Base-by-base conservation (phyloP, 1,140 invertebrate species). In the Drosophila micromelanica region DNA sequence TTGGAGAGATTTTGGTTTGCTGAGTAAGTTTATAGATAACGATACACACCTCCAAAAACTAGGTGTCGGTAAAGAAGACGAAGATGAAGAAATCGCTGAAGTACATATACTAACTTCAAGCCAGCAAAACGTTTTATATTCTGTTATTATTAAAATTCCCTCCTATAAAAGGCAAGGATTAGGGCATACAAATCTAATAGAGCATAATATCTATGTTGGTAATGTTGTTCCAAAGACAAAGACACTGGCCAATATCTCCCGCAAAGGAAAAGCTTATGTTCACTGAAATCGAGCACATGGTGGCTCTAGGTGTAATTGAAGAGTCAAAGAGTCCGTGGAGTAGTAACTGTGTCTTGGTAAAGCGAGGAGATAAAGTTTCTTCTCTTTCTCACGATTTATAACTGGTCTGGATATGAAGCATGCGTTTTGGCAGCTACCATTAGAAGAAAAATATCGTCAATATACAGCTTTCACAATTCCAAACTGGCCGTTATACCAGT, bases 401-500 rank as follows among this genome's bases (percentile, higher is more conserved):
- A 27, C 27, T 0, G 27, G 27, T 5, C 27, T 27, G 27, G 27
- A 27, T 27, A 27, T 27, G 5, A 27, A 27, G 27, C 27, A 27
- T 27, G 4, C 4, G 4, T 27, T 27, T 27, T 27, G 27, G 27
- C 27, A 27, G 5, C 5, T 27, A 27, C 27, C 27, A 5, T 27
- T 6, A 27, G 27, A 27, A 0, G 27, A 68, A 7, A 77, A 62
- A 12, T 38, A 11, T 38, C 37, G 37, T 12, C 11, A 38, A 12
- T 38, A 5, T 4, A 42, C 40, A 5, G 40, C 40, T 1, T 42
- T 42, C 32, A 15, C 68, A 2, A 6, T 81, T 0, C 45, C 57
- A 6, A 92, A 90, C 55, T 69, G 85, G 32, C 90, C 91, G 0
- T 92, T 89, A 91, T 90, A 71, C 12, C 43, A 71, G 20, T 49